Percentiles rank a stretch among this genome's conserved stretches.
phyloP scores from a whole-genome alignment of 2,113 vertebrate species.

The Tamias sibiricus region DNA sequence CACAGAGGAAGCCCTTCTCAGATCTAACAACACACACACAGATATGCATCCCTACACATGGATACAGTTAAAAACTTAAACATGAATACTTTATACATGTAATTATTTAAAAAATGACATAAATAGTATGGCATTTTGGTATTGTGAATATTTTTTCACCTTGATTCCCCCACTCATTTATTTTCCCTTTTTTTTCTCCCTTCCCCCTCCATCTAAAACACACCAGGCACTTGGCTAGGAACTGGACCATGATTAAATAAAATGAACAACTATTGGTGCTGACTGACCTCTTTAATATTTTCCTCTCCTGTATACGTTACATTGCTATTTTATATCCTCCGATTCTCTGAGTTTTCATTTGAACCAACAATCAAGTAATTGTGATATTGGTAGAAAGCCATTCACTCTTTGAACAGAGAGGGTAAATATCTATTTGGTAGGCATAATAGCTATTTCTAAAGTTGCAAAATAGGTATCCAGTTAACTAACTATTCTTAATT shows the following conservation, averaged over 20 bases:
- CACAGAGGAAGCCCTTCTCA: neutral
- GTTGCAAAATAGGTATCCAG: neutral
- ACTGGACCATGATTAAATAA: neutral
- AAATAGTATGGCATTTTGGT: neutral
- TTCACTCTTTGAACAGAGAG: neutral
- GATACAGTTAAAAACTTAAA: neutral
- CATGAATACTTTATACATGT: neutral
- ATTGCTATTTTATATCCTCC: neutral
- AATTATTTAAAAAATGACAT: neutral
- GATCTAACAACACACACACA: neutral
- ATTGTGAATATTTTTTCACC: neutral
- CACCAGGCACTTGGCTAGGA: neutral
- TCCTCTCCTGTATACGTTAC: neutral
- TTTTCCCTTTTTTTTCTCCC: too few relatives aligned
- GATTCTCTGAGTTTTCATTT: neutral
- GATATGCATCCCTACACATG: neutral
- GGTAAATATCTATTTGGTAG: neutral
- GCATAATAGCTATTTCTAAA: neutral
- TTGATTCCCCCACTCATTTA: neutral
- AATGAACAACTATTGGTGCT: neutral
- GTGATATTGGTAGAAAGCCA: neutral
- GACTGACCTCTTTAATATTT: neutral
- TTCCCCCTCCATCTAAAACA: neutral
- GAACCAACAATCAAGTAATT: neutral
- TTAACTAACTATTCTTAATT: neutral